Evolutionary conservation across 2,113 vertebrate species (phyloP).

Genomic region (Carollia perspicillata): DNA sequence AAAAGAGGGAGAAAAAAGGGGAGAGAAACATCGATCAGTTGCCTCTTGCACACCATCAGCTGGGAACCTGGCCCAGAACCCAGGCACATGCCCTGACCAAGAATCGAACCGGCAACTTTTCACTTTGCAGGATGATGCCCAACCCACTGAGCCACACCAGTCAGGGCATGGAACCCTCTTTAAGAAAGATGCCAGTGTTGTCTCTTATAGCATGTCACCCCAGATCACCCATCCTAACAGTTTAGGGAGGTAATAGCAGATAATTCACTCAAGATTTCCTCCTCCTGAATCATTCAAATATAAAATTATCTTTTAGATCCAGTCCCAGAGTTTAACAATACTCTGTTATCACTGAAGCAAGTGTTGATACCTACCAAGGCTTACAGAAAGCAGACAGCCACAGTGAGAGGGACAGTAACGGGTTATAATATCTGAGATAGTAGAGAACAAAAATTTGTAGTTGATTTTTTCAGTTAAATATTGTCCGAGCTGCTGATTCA

Average conservation of each 20-base stretch:
- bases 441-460: not conserved
- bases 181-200: not conserved
- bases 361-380: not conserved
- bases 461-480: not conserved
- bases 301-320: not conserved
- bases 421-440: not conserved
- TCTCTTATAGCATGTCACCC: not conserved
- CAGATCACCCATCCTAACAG: not conserved
- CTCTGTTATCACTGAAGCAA: not conserved
- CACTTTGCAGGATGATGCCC: too few relatives aligned
- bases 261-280: not conserved
- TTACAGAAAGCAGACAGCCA: conserved; percentile 11
- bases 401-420: not conserved
- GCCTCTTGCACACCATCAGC: too few relatives aligned
- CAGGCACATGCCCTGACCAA: too few relatives aligned
- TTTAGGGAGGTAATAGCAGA: not conserved
- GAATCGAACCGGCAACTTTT: too few relatives aligned
- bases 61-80: too few relatives aligned
- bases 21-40: too few relatives aligned
- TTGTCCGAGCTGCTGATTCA: not conserved
- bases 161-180: not conserved
- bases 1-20: too few relatives aligned
- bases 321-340: not conserved
- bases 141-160: too few relatives aligned
- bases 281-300: not conserved